A percentile compares a stretch with the other conserved stretches of the same genome.
These are phyloP conservation scores for Thomomys bottae DNA, from an alignment of 2,113 vertebrate species.

Conservation along the genomic window DNA sequence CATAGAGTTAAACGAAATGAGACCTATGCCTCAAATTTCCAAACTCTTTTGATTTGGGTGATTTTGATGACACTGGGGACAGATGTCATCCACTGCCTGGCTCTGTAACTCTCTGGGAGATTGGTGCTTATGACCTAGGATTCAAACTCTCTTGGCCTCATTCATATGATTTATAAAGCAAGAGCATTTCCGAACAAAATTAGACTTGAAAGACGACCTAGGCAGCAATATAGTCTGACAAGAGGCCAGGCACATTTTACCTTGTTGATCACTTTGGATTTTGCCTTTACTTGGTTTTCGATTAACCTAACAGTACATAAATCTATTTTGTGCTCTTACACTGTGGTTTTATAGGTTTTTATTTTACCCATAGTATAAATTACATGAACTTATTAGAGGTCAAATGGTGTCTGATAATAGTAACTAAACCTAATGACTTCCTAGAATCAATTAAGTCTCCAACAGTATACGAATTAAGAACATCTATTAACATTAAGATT, in stretches of 20 bases:
- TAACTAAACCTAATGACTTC: neutral
- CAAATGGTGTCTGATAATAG: neutral
- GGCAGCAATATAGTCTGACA: neutral
- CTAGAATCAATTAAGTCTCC: neutral
- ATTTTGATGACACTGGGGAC: neutral
- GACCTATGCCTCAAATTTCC: neutral
- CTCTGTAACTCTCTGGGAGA: neutral
- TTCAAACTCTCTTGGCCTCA: accelerated
- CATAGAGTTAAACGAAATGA: slow-evolving; percentile 11
- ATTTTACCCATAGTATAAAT: neutral
- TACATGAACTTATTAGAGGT: neutral
- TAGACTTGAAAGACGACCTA: neutral
- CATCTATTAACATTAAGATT: neutral
- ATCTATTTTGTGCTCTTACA: slow-evolving; percentile 19
- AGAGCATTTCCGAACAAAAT: slow-evolving; percentile 1
- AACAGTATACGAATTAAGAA: neutral
- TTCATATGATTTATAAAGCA: neutral
- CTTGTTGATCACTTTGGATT: neutral
- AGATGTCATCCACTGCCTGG: no score
- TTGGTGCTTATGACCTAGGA: neutral
- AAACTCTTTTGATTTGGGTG: neutral
- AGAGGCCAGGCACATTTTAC: neutral
- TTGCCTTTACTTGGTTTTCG: neutral
- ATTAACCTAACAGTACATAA: neutral
- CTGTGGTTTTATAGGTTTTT: neutral